Conservation (phyloP, 2,797 vertebrate species). For the Sebastes diaconus region DNA sequence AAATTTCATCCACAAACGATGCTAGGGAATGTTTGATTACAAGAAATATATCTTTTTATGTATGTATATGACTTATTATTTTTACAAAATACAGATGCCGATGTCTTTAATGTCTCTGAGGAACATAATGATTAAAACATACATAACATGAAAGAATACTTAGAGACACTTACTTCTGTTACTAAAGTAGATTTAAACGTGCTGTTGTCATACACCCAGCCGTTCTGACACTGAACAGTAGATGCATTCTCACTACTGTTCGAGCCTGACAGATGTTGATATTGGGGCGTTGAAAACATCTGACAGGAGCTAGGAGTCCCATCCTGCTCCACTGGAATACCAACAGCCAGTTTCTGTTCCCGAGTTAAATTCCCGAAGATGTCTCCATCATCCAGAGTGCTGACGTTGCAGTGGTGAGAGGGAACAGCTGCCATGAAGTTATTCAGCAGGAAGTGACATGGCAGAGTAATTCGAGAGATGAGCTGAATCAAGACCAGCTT, state of each 20-base stretch:
- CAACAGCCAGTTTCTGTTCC: slow-evolving; percentile 77
- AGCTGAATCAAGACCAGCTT: slow-evolving; percentile 79
- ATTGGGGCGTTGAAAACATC: slow-evolving; percentile 81
- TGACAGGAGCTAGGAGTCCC: slow-evolving; percentile 85
- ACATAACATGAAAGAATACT: background rate
- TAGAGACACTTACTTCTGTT: slow-evolving; percentile 85
- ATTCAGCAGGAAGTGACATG: slow-evolving; percentile 90
- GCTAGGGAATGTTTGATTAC: background rate
- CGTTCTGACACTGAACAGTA: slow-evolving; percentile 80
- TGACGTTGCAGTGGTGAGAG: slow-evolving; percentile 85
- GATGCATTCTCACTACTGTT: slow-evolving; percentile 40
- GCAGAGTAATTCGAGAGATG: slow-evolving; percentile 83
- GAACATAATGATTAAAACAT: background rate
- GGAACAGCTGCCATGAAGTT: slow-evolving; percentile 90
- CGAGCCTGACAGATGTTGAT: slow-evolving; percentile 59
- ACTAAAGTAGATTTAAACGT: slow-evolving; percentile 88
- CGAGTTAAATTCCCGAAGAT: slow-evolving; percentile 82
- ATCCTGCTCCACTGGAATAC: slow-evolving; percentile 80
- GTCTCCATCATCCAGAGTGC: slow-evolving; percentile 59
- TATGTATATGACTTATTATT: background rate
- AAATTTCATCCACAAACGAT: background rate
- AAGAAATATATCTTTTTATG: background rate
- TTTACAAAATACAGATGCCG: background rate
- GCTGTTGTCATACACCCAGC: slow-evolving; percentile 90
- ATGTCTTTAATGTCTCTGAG: background rate